phyloP scores from a whole-genome alignment of 2,888 invertebrate species.

The Tiliacea citrago region DNA sequence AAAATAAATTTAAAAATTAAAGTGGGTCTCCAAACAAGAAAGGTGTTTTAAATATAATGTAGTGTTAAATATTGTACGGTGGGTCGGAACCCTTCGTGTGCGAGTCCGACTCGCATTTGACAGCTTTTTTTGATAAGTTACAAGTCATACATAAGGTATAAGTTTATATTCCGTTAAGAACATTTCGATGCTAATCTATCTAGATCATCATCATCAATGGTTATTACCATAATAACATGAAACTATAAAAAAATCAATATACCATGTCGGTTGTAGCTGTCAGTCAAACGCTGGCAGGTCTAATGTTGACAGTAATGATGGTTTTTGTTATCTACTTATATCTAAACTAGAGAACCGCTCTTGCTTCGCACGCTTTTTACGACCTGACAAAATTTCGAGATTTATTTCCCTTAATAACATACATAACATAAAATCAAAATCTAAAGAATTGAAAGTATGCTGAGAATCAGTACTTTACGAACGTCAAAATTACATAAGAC shows the following conservation, averaged over 20 bases:
- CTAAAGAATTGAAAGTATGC: no score
- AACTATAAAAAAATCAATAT: slow-evolving; percentile 30
- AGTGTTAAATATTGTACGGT: background rate
- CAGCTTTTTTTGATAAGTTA: background rate
- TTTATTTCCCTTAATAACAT: background rate
- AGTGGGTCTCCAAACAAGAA: no score
- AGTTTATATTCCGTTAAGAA: background rate
- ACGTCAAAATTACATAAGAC: no score
- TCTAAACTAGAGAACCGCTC: background rate
- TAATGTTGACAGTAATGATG: slow-evolving; percentile 30
- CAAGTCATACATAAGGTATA: background rate
- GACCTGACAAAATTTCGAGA: background rate
- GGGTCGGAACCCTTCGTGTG: background rate
- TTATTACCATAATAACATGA: slow-evolving; percentile 24
- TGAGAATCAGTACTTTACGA: no score
- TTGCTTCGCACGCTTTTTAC: background rate
- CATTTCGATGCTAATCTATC: slow-evolving; percentile 13
- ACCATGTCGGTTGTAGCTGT: slow-evolving; percentile 16
- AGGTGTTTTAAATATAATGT: background rate
- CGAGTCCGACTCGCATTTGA: background rate
- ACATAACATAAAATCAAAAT: no score
- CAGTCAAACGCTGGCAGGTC: background rate
- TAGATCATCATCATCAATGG: slow-evolving; percentile 1
- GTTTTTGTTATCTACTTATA: slow-evolving; percentile 1
- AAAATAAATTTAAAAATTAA: no score